Conservation (phyloP, 23 tunicate species). For the Trididemnum nubilum region DNA sequence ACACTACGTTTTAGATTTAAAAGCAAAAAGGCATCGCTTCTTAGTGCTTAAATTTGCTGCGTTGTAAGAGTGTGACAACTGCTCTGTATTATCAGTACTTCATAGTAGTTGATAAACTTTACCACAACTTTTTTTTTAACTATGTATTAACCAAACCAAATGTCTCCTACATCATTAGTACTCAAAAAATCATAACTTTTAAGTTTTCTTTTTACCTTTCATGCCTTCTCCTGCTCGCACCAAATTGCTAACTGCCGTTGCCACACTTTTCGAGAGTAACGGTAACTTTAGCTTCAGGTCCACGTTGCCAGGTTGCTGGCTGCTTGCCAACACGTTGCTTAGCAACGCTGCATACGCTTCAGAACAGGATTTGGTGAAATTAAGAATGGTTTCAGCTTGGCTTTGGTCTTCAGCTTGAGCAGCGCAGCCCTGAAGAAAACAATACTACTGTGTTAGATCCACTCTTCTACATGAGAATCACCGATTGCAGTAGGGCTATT, state of each 20-base stretch:
- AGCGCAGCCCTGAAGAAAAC: constrained; percentile 56
- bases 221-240: constrained; percentile 81
- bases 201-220: constrained; percentile 94
- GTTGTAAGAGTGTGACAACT: no score
- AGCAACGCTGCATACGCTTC: constrained; percentile 63
- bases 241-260: constrained; percentile 84
- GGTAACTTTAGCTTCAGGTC: constrained; percentile 64
- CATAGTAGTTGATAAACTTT: no score
- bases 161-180: no score
- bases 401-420: constrained; percentile 54
- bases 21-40: not conserved
- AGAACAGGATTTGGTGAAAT: constrained; percentile 61
- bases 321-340: constrained; percentile 61
- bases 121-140: no score
- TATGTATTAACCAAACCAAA: no score
- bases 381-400: constrained; percentile 49
- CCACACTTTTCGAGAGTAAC: constrained; percentile 76
- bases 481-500: no score
- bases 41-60: no score
- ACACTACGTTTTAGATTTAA: not conserved
- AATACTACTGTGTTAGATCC: not conserved
- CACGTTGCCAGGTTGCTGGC: constrained; percentile 72
- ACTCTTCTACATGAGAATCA: no score
- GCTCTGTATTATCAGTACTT: no score
- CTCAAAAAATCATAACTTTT: no score